Base-by-base conservation (phyloP, 2,797 vertebrate species). In the Petrocephalus sullivani region DNA sequence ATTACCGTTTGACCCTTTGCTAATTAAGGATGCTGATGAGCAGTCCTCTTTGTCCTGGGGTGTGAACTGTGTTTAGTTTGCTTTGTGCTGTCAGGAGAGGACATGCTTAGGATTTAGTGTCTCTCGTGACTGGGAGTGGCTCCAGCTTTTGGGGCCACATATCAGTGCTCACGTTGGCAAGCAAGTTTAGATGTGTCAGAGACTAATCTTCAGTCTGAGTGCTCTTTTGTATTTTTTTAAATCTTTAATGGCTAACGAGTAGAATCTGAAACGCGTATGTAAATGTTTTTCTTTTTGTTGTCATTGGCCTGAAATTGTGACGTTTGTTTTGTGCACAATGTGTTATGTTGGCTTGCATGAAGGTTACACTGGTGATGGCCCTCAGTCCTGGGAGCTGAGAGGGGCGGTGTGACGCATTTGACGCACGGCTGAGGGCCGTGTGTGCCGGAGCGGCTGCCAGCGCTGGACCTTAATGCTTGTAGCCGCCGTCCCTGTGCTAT, bases 1-100 rank as follows among this genome's bases (percentile, higher is more conserved):
- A 41, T 12, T 86, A 58, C 88, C 86, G 81, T 75, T 87, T 78
- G 71, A 87, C 58, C 64, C 56, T 88, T 83, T 88, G 60, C 58
- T 88, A 78, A 88, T 89, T 61, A 89, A 82, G 23, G 46, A 19
- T 78, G 37, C 84, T 89, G 84, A 85, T 49, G 8, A 28, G 56
- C 89, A 57, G 49, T 78, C 82, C 60, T 90, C 87, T 90, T 85
- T 85, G 85, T 46, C 85, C 53, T 19, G 33, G 57, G n/a, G 23
- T 86, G 88, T 89, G 88, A 88, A 89, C 87, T 88, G 86, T 19
- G 54, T 37, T 90, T 85, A 83, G 58, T 85, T 87, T 88, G 82
- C 49, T 21, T 87, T 87, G 23, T 16, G 16, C 88, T 84, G 75
- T 58, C 23, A 86, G 84, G 23, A 37, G 54, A 64, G 78, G 71